These are phyloP conservation scores for Lophura nycthemera DNA, from an alignment of 2,113 vertebrate genomes.

Conservation along the genomic window DNA sequence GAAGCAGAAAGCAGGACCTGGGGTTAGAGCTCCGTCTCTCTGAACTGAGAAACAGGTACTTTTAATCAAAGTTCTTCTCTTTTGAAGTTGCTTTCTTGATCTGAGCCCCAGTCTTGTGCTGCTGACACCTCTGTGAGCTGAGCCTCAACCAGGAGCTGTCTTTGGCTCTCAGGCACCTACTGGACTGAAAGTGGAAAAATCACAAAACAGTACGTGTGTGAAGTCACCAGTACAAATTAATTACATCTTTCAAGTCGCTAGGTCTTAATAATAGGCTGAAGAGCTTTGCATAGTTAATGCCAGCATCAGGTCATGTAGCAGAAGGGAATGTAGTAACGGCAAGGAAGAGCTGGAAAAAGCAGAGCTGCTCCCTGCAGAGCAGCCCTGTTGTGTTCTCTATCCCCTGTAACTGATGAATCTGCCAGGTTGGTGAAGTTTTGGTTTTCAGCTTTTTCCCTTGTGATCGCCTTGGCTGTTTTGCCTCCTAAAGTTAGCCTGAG, in stretches of 20 bases:
- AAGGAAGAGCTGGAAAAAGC: neutral
- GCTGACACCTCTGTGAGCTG: neutral
- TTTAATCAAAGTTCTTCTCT: neutral
- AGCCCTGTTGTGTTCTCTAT: neutral
- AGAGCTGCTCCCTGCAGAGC: neutral
- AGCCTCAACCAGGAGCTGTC: neutral
- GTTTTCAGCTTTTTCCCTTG: neutral
- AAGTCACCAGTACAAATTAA: neutral
- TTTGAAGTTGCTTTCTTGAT: neutral
- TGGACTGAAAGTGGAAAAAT: neutral
- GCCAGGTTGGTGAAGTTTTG: neutral
- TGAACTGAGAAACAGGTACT: neutral
- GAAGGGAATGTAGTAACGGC: neutral
- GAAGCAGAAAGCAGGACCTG: neutral
- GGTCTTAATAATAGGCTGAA: neutral
- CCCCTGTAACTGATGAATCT: neutral
- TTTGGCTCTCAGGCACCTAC: neutral
- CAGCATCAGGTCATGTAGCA: rapidly evolving
- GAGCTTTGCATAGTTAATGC: neutral
- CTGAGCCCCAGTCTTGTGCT: neutral
- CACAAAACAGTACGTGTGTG: neutral
- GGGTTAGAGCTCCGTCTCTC: neutral
- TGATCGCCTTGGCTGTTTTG: constrained; percentile 1
- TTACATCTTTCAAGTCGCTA: neutral
- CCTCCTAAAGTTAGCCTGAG: constrained; percentile 2